These are phyloP conservation scores for Vulpes lagopus DNA, from an alignment of 2,113 vertebrate genomes.

Conservation along the genomic window DNA sequence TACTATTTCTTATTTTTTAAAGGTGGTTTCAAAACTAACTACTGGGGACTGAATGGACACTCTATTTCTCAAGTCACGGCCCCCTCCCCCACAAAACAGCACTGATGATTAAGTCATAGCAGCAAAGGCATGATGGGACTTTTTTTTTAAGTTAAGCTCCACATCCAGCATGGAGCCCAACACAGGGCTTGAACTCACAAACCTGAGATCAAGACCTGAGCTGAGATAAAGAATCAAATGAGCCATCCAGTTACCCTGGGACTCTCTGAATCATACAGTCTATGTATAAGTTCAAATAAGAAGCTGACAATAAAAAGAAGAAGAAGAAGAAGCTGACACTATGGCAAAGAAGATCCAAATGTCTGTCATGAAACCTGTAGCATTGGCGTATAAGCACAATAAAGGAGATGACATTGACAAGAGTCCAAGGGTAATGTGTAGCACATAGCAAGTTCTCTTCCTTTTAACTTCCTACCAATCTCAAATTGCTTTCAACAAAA, in stretches of 20 bases:
- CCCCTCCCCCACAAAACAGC: not conserved
- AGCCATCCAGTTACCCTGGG: not conserved
- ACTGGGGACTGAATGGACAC: not conserved
- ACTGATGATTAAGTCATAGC: not conserved
- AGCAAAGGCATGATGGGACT: not conserved
- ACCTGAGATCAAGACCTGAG: not conserved
- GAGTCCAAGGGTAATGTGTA: not conserved
- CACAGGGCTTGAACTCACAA: not conserved
- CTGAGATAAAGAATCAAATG: not conserved
- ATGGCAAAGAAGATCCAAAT: not conserved
- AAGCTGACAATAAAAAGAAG: not conserved
- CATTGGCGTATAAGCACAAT: not conserved
- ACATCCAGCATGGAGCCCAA: not conserved
- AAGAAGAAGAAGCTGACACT: not conserved
- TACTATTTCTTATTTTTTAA: not conserved
- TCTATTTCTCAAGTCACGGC: not conserved
- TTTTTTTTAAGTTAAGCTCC: not conserved
- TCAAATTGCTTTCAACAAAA: conserved; percentile 21
- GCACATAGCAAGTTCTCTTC: not conserved
- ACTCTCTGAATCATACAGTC: not conserved
- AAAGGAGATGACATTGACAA: not conserved
- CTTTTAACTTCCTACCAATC: not conserved
- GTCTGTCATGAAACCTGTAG: not conserved
- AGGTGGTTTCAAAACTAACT: not conserved
- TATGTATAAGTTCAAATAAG: not conserved